phyloP scores from a whole-genome alignment of 2,888 invertebrate genomes.

The Euplagia quadripunctaria region DNA sequence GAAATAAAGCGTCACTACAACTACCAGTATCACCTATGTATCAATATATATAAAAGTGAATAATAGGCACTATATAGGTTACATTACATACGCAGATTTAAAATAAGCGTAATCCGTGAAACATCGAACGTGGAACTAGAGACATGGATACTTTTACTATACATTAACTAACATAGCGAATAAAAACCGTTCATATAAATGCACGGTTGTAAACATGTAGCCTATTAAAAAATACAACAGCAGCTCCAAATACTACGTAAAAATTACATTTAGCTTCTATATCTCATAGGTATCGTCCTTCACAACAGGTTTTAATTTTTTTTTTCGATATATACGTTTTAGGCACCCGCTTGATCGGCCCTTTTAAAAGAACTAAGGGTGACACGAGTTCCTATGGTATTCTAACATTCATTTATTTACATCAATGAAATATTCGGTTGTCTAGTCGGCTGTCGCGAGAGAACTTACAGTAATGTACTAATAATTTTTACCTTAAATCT shows the following conservation, averaged over 20 bases:
- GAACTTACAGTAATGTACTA: slow-evolving; percentile 67
- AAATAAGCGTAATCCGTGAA: slow-evolving; percentile 85
- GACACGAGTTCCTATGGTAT: slow-evolving; percentile 68
- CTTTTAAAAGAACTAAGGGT: slow-evolving; percentile 59
- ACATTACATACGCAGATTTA: slow-evolving; percentile 79
- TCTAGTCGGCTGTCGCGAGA: slow-evolving; percentile 68
- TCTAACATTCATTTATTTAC: slow-evolving; percentile 83
- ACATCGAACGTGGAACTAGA: slow-evolving; percentile 76
- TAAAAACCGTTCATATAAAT: slow-evolving; percentile 56
- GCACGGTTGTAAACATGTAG: slow-evolving; percentile 56
- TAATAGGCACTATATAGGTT: slow-evolving; percentile 88
- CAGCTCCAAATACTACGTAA: slow-evolving; percentile 67
- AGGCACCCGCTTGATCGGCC: slow-evolving; percentile 68
- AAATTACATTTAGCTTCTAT: slow-evolving; percentile 77
- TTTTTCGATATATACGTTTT: slow-evolving; percentile 66
- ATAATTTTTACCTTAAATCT: slow-evolving; percentile 68
- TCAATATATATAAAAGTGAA: slow-evolving; percentile 88
- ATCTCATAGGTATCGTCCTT: slow-evolving; percentile 84
- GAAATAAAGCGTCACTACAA: slow-evolving; percentile 56
- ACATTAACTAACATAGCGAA: slow-evolving; percentile 59
- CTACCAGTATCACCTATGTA: slow-evolving; percentile 77
- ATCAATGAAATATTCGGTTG: slow-evolving; percentile 68
- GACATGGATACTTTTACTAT: slow-evolving; percentile 60
- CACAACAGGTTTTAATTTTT: slow-evolving; percentile 79
- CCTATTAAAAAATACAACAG: slow-evolving; percentile 62